Evolutionary conservation across 2,888 invertebrate species (phyloP).

Genomic region (Polydrusus tereticollis): DNA sequence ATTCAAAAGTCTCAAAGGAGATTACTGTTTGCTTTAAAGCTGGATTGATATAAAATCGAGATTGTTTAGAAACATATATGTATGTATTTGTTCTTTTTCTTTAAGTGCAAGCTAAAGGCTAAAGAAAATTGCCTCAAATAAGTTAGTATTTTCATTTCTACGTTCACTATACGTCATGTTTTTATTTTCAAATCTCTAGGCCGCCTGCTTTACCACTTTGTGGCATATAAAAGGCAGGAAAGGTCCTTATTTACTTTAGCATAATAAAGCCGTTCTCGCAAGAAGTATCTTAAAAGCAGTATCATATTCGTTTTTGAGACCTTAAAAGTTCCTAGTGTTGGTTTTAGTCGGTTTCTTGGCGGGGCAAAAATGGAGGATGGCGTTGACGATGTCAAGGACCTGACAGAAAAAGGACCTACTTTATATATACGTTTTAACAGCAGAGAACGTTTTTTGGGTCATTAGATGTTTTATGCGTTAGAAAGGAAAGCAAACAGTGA

Average conservation of each 20-base stretch:
- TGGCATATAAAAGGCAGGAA: background rate
- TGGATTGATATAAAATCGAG: background rate
- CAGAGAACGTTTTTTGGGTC: too few species aligned
- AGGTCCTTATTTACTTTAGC: background rate
- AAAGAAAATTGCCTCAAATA: background rate
- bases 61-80: background rate
- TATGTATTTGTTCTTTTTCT: background rate
- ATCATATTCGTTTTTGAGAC: conserved; percentile 32
- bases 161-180: background rate
- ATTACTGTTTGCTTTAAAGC: background rate
- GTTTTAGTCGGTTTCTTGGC: background rate
- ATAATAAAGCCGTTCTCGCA: background rate
- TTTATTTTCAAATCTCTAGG: background rate
- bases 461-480: too few species aligned
- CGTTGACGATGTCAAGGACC: background rate
- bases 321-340: conserved; percentile 28
- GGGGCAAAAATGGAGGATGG: background rate
- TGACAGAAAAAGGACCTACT: background rate
- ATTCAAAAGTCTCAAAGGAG: background rate
- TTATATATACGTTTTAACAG: background rate
- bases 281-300: conserved; percentile 5
- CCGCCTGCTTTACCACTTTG: background rate
- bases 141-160: background rate
- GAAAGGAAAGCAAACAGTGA: too few species aligned
- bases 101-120: background rate